Conservation (phyloP, 2,797 vertebrate genomes). For the Malacoctenus gilli region DNA sequence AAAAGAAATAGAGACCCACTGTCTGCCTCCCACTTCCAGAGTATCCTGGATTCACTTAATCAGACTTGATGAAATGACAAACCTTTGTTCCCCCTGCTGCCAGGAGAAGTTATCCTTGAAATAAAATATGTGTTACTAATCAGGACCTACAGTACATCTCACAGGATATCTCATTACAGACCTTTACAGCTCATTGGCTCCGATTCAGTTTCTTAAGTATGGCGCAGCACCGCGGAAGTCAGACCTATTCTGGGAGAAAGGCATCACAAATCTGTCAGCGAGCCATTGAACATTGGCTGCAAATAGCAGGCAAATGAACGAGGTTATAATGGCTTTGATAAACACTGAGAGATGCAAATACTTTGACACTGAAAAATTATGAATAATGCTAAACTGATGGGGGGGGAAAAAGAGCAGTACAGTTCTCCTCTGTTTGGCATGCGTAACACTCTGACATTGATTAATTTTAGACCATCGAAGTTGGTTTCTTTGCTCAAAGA, state of each 20-base stretch:
- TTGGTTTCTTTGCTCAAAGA: background rate
- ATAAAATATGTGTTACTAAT: constrained; percentile 71
- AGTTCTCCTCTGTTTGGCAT: constrained; percentile 21
- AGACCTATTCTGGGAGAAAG: constrained; percentile 70
- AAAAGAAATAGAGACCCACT: constrained; percentile 35
- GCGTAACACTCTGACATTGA: constrained; percentile 12
- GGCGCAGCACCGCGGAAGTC: constrained; percentile 60
- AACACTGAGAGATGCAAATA: constrained; percentile 52
- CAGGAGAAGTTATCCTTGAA: constrained; percentile 67
- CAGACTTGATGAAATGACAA: constrained; percentile 62
- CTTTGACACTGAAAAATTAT: constrained; percentile 42
- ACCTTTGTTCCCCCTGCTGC: constrained; percentile 62
- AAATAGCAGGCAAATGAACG: constrained; percentile 64
- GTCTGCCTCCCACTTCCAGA: constrained; percentile 17
- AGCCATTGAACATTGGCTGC: constrained; percentile 47
- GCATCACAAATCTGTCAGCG: constrained; percentile 69
- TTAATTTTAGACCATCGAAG: constrained; percentile 18
- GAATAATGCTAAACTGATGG: background rate
- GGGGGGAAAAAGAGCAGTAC: background rate
- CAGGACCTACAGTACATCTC: constrained; percentile 66
- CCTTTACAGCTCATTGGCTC: constrained; percentile 69
- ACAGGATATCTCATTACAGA: constrained; percentile 66
- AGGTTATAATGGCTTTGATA: constrained; percentile 61
- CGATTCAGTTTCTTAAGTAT: constrained; percentile 67
- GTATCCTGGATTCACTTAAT: constrained; percentile 45